Evolutionary conservation across 1,140 invertebrate genomes (phyloP), one percentile per base, ranked within the genome.

Genomic region (Saccostrea cuccullata): DNA sequence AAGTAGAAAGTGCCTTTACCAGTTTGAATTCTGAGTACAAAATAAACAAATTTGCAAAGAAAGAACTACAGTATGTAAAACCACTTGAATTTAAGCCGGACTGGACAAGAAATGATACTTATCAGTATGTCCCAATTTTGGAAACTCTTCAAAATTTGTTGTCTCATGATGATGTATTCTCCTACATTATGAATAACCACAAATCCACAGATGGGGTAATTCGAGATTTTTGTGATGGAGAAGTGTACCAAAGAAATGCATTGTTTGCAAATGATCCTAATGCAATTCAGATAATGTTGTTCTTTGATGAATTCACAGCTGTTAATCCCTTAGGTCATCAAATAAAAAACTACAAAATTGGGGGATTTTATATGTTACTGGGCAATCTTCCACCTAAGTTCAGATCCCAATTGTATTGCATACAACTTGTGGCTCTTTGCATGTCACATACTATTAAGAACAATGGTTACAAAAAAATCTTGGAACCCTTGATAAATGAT

Each of bases 151-250:
- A 88, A 55, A 23, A 82, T 36, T 82, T 88, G 5, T 36, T 86
- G 17, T 3, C 26, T 8, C 73, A 88, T 86, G 70, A 88, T 82
- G 87, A 88, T 85, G 73, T 88, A 5, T 86, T 88, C 58, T 85
- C 87, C n/a, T 85, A 55, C 55, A 40, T 86, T 13, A 26, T 88
- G 26, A 88, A 88, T 67, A 55, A 64, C 47, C 67, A 88, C 55
- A 60, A 26, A 17, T 88, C 84, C 2, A 55, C 70, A 20, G 70
- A 85, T 73, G 30, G 64, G 2, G 23, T 82, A 64, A 30, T 88
- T 3, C 17, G 85, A 64, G 84, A 88, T 36, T 88, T 64, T 86
- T 88, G 84, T 82, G 87, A 88, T 86, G 87, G 87, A 12, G 84
- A 88, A 12, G 26, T 86, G 17, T 88, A 82, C 64, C 9, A 4